Evolutionary conservation across 2,797 vertebrate genomes (phyloP).

Genomic region (Neomorphus geoffroyi): DNA sequence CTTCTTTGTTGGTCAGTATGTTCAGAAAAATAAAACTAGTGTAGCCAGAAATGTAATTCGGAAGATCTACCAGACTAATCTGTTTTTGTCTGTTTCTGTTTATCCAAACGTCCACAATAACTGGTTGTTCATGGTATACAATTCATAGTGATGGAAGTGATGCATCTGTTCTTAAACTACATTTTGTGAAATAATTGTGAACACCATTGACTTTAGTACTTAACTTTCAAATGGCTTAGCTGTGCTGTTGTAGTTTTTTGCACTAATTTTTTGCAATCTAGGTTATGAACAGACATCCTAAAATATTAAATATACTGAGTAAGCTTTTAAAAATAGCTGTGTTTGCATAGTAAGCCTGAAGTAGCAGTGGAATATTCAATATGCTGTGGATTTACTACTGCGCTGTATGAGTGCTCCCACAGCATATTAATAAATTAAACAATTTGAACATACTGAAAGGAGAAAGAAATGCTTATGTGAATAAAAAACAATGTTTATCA

Average conservation of each 20-base stretch:
- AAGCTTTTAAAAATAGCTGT: neutral
- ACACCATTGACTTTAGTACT: neutral
- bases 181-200: neutral
- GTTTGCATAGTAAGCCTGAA: neutral
- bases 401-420: neutral
- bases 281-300: neutral
- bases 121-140: neutral
- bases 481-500: neutral
- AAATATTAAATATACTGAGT: neutral
- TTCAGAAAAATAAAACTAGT: neutral
- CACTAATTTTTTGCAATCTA: neutral
- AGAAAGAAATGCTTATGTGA: neutral
- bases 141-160: neutral
- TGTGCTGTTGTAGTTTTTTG: neutral
- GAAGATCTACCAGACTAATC: neutral
- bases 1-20: neutral
- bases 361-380: neutral
- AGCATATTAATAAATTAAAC: neutral
- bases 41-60: neutral
- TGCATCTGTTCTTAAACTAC: neutral
- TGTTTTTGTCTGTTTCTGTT: neutral
- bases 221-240: neutral
- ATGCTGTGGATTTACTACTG: neutral
- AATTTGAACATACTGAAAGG: constrained; percentile 1
- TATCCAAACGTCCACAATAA: neutral